These are phyloP conservation scores for Elegia similella DNA, from an alignment of 2,888 invertebrate genomes.

Conservation along the genomic window DNA sequence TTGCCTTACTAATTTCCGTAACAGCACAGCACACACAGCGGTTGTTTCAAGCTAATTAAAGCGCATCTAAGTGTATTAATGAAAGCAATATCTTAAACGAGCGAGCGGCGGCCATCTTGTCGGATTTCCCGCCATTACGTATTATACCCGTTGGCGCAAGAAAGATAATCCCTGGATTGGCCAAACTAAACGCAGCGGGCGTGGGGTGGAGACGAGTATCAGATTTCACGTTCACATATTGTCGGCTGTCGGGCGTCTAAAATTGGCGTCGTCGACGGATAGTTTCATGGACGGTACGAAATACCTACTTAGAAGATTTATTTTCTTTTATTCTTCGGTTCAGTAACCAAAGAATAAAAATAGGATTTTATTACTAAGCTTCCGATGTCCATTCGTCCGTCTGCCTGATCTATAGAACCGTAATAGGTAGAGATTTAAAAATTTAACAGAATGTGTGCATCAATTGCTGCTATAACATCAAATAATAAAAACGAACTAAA, in stretches of 20 bases:
- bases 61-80: constrained; percentile 39
- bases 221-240: constrained; percentile 31
- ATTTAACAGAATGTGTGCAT: too few relatives aligned
- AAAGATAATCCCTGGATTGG: constrained; percentile 68
- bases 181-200: constrained; percentile 36
- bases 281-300: too few relatives aligned
- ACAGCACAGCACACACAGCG: not conserved
- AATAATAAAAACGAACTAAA: too few relatives aligned
- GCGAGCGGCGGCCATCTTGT: constrained; percentile 60
- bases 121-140: constrained; percentile 46
- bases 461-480: not conserved
- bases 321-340: too few relatives aligned
- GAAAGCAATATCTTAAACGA: constrained; percentile 47
- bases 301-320: too few relatives aligned
- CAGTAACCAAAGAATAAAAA: too few relatives aligned
- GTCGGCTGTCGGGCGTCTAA: constrained; percentile 23
- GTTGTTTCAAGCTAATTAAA: constrained; percentile 37
- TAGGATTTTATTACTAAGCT: too few relatives aligned
- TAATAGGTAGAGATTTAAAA: too few relatives aligned
- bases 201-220: constrained; percentile 41
- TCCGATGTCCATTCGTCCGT: too few relatives aligned
- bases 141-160: constrained; percentile 38
- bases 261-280: too few relatives aligned
- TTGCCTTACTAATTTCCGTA: not conserved
- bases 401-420: not conserved